Base-by-base conservation (phyloP, 2,113 vertebrate species). In the Scatophagus argus region DNA sequence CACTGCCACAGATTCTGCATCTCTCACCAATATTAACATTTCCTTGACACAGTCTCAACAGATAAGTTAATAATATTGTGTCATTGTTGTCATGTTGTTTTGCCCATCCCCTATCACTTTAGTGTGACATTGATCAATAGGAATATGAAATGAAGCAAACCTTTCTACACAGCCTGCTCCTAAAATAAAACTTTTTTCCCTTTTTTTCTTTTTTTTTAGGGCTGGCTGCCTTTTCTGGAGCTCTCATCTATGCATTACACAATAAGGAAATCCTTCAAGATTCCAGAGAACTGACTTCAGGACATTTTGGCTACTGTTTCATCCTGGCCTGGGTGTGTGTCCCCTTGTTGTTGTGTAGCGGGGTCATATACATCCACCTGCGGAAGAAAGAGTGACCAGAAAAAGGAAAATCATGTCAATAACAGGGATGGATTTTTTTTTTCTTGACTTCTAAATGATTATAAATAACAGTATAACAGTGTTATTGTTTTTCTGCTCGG, bases 301-400 rank as follows among this genome's bases (percentile, higher is more conserved):
- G 96, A 84, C 94, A 91, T 71, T 97, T 96, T 11, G 96, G 96
- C 4, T 96, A 96, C 92, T 97, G 96, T 84, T 97, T 95, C 10
- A 92, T 94, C 68, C 87, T 97, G 74, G 95, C 95, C 54, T 98
- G 97, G 96, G 94, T 96, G 82, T 96, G 95, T 79, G 95, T 96
- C 27, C 97, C 96, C 31, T 88, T 97, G 43, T 92, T 96, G 62
- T 90, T 97, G 71, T 87, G 90, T 62, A 97, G 97, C 0, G 96
- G 96, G 2, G 19, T 95, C 67, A 90, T 97, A 78, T 98, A 98
- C 78, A 94, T 97, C 83, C 95, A 97, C 81, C 90, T 98, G 73
- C 94, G 96, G 47, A 97, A 97, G 85, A 95, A 96, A 58, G 93
- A 97, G 83, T 95, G 83, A 94, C 9, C 60, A 13, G 21, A 56